Evolutionary conservation across 2,888 invertebrate genomes (phyloP), one percentile per base, ranked within the genome.

Genomic region (Ophraella communa): DNA sequence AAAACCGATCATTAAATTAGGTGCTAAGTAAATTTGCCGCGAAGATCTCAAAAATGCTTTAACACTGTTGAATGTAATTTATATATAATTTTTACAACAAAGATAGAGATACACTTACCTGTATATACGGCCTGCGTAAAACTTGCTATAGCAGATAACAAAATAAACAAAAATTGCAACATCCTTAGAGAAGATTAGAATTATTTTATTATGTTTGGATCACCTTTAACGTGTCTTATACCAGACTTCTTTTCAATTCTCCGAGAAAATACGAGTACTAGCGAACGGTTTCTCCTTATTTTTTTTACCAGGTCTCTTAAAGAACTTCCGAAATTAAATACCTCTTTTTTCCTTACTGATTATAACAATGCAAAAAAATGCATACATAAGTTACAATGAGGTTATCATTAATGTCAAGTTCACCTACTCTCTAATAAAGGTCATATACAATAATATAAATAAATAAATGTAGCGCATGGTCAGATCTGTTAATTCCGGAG

Each of bases 341-440:
- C 24, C 18, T 58, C 49, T 49, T n/a, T 35, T 47, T 58, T 17
- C n/a, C 39, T 20, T 39, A 51, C 10, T 8, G 30, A 17, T 27
- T 39, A 44, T 18, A 39, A 52, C 42, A 30, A n/a, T 60, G 52
- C 24, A 52, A 33, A 60, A 59, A 60, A 60, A 20, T 51, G 59
- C 59, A 59, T 18, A 51, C 3, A 51, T 20, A 14, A 51, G 20
- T 35, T 60, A 52, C 52, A 60, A 20, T 5, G 60, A 45, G 30
- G 20, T 60, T 60, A 60, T 60, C 60, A 44, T 52, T 30, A 20
- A 21, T 60, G 60, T 60, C 60, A 60, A 60, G 60, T 60, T 60
- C 52, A 60, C 30, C 60, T 44, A 45, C 52, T 44, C 52, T 27
- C 27, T n/a, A 23, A 30, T 52, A 52, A 60, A 60, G 60, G 60